A percentile compares a stretch with the other conserved stretches of the same genome.
Conservation (phyloP, 2,888 invertebrate genomes). For the Drosophila pullipes region DNA sequence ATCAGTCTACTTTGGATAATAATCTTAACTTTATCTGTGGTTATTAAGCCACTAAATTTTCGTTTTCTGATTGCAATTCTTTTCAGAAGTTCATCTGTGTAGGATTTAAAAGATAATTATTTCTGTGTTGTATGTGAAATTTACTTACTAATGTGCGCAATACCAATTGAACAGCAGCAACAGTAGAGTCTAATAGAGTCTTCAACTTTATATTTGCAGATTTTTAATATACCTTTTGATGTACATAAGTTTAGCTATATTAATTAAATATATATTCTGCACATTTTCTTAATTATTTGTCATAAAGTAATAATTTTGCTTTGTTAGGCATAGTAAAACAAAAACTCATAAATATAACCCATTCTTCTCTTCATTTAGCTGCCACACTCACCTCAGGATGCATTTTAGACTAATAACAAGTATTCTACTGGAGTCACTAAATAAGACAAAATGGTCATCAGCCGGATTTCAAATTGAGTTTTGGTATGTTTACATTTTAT, state of each 20-base stretch:
- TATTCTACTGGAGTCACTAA: constrained; percentile 45
- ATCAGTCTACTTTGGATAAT: not conserved
- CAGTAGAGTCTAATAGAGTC: too few species aligned
- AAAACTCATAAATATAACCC: not conserved
- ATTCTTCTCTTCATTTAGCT: constrained; percentile 27
- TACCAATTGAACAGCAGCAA: too few species aligned
- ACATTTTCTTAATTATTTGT: not conserved
- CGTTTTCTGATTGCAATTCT: too few species aligned
- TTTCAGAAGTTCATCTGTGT: too few species aligned
- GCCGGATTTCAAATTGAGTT: constrained; percentile 22
- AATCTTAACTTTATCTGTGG: too few species aligned
- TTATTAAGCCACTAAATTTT: too few species aligned
- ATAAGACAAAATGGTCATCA: constrained; percentile 31
- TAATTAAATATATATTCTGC: too few species aligned
- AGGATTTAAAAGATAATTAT: not conserved
- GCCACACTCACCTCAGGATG: constrained; percentile 56
- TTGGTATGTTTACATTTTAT: constrained; percentile 22
- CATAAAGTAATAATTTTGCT: not conserved
- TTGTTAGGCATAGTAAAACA: not conserved
- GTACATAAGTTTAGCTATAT: too few species aligned
- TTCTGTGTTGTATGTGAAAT: not conserved
- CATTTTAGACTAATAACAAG: constrained; percentile 45
- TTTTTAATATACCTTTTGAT: too few species aligned
- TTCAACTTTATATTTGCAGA: too few species aligned
- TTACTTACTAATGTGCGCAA: not conserved